Conservation (phyloP, 2,888 invertebrate species). For the Drosophila quasianomalipes region DNA sequence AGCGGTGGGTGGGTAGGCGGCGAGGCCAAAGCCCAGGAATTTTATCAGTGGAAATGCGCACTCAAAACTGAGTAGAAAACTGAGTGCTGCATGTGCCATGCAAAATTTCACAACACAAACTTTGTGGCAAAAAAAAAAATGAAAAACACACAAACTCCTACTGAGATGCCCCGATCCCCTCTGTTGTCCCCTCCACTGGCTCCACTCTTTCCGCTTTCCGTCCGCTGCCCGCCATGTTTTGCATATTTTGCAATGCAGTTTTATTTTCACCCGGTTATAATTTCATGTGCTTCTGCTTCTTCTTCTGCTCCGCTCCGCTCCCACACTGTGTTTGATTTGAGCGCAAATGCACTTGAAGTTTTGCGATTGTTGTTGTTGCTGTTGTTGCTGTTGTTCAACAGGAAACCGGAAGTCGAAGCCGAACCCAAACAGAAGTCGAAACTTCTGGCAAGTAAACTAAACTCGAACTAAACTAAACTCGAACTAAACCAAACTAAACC, state of each 20-base stretch:
- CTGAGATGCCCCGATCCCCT: not conserved
- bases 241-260: conserved; percentile 51
- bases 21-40: conserved; percentile 35
- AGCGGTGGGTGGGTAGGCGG: not conserved
- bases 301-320: not conserved
- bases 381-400: conserved; percentile 21
- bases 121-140: conserved; percentile 31
- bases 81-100: conserved; percentile 55
- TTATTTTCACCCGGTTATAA: conserved; percentile 20
- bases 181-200: not conserved
- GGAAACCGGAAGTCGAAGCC: conserved; percentile 63
- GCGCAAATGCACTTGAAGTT: conserved; percentile 63
- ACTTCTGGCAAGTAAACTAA: conserved; percentile 55
- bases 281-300: conserved; percentile 8
- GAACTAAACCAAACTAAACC: conserved; percentile 21
- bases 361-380: conserved; percentile 17
- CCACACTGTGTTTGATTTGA: conserved; percentile 1
- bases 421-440: conserved; percentile 63
- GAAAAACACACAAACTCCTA: not conserved
- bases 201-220: too few relatives aligned
- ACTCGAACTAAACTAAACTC: conserved; percentile 28
- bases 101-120: conserved; percentile 51
- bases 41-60: conserved; percentile 57
- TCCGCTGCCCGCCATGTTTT: conserved; percentile 36
- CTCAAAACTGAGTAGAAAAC: conserved; percentile 18